phyloP scores from a whole-genome alignment of 1,140 invertebrate species.

The Pygmarrhopalites habei region DNA sequence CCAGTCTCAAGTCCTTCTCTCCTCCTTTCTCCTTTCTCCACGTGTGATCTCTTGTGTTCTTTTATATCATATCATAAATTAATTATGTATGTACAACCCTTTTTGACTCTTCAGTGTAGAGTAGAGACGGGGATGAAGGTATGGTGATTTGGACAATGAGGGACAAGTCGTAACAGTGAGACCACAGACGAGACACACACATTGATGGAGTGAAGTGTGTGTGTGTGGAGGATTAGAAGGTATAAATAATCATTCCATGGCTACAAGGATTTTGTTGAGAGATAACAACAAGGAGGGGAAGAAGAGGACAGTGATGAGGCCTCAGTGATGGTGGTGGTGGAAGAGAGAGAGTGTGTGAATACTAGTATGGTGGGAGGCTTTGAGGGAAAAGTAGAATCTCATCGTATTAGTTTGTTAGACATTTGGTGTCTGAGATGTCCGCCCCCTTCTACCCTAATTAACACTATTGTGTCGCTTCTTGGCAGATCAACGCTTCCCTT shows the following conservation, averaged over 20 bases:
- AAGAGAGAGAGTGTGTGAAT: not conserved
- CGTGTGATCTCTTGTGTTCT: no score
- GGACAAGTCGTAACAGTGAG: no score
- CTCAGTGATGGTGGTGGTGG: not conserved
- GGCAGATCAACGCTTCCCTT: slow-evolving; percentile 23
- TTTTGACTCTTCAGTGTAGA: no score
- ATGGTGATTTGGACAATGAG: no score
- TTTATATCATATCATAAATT: no score
- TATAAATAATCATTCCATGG: not conserved
- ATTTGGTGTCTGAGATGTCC: not conserved
- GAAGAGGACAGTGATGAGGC: not conserved
- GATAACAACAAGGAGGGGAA: not conserved
- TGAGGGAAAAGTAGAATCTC: not conserved
- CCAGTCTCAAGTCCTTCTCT: not conserved
- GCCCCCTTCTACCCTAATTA: slow-evolving; percentile 29
- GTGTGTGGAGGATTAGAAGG: no score
- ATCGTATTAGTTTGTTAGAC: slow-evolving; percentile 10
- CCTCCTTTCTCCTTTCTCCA: no score
- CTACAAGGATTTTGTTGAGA: not conserved
- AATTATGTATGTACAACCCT: no score
- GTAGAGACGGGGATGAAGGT: no score
- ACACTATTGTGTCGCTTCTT: slow-evolving; percentile 30
- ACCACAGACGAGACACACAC: no score
- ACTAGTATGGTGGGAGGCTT: no score
- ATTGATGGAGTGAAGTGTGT: no score